Evolutionary conservation across 2,113 vertebrate genomes (phyloP).

Genomic region (Oryzias melastigma): DNA sequence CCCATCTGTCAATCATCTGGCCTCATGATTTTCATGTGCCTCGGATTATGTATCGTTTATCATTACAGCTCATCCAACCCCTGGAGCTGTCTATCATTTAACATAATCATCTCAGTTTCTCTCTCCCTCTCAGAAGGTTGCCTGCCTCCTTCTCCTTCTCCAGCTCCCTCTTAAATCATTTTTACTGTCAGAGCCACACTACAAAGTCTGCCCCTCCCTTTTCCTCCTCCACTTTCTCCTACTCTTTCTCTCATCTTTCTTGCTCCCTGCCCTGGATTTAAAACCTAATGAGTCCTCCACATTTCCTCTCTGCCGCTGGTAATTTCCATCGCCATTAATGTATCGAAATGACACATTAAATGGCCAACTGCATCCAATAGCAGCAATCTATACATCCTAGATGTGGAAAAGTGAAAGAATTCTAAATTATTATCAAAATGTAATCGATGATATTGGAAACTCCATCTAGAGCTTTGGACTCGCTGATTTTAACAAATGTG

Average conservation of each 20-base stretch:
- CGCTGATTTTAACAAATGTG: background rate
- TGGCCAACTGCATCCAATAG: constrained; percentile 9
- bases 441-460: constrained; percentile 3
- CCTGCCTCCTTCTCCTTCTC: constrained; percentile 35
- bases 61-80: constrained; percentile 51
- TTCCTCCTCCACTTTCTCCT: constrained; percentile 16
- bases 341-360: constrained; percentile 46
- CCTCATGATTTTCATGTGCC: constrained; percentile 54
- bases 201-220: constrained; percentile 24
- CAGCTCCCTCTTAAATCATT: constrained; percentile 35
- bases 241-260: constrained; percentile 37
- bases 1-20: constrained; percentile 67
- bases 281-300: constrained; percentile 54
- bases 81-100: constrained; percentile 65
- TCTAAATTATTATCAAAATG: constrained; percentile 14
- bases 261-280: constrained; percentile 41
- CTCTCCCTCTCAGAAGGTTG: constrained; percentile 26
- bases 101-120: constrained; percentile 51
- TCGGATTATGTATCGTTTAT: constrained; percentile 62
- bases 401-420: constrained; percentile 28
- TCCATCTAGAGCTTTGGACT: background rate
- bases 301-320: constrained; percentile 40
- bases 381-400: constrained; percentile 3
- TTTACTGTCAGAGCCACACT: constrained; percentile 37
- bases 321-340: constrained; percentile 24